A percentile compares a stretch with the other conserved stretches of the same genome.
Conservation (phyloP, 2,888 invertebrate genomes). For the Chaitophorus viminalis region DNA sequence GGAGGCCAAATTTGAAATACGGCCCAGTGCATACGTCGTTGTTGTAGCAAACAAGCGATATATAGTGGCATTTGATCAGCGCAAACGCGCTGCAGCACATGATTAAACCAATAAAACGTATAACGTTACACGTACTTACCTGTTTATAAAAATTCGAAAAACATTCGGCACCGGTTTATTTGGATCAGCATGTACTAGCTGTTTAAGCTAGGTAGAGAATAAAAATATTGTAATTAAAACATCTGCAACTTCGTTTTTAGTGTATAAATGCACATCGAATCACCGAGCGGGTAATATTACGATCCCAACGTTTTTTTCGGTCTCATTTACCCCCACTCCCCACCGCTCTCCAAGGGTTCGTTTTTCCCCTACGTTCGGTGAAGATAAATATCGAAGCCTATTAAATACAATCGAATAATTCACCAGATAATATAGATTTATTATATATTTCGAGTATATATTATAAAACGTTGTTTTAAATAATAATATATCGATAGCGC, state of each 20-base stretch:
- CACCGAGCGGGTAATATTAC: too few relatives aligned
- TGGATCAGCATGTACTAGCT: neutral
- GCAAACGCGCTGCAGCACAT: too few relatives aligned
- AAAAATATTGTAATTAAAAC: neutral
- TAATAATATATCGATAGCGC: neutral
- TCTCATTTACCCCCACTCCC: neutral
- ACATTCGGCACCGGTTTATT: neutral
- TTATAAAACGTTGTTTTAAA: neutral
- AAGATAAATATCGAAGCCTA: neutral
- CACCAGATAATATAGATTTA: neutral
- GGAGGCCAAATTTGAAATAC: too few relatives aligned
- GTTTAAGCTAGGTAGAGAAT: neutral
- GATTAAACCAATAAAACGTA: too few relatives aligned
- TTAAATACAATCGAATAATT: neutral
- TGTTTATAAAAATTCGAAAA: too few relatives aligned
- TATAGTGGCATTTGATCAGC: too few relatives aligned
- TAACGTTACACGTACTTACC: too few relatives aligned
- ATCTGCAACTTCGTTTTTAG: neutral
- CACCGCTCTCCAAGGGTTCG: neutral
- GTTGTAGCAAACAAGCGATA: conserved; percentile 48
- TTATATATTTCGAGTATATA: neutral
- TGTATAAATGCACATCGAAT: neutral
- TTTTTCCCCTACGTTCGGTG: neutral
- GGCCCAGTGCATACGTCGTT: too few relatives aligned
- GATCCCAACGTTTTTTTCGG: too few relatives aligned